Evolutionary conservation across 2,797 vertebrate genomes (phyloP).

Genomic region (Eupleurogrammus muticus): DNA sequence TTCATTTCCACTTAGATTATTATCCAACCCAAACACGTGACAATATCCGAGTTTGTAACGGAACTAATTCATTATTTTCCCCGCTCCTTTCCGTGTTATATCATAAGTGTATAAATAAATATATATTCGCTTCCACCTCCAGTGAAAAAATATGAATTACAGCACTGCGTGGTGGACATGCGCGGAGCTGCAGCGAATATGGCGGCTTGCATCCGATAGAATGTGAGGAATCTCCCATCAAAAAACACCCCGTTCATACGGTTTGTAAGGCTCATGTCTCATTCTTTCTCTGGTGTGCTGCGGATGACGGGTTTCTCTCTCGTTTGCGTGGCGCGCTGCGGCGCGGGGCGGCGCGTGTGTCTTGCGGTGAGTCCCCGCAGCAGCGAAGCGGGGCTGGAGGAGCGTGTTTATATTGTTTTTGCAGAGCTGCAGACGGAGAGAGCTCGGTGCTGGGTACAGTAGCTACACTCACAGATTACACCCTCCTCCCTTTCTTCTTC

Average conservation of each 20-base stretch:
- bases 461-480: constrained; percentile 36
- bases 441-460: constrained; percentile 43
- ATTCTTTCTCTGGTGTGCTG: constrained; percentile 10
- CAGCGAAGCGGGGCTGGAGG: constrained; percentile 1
- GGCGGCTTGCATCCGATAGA: constrained; percentile 81
- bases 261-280: constrained; percentile 67
- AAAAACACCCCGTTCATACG: constrained; percentile 63
- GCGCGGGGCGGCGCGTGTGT: not conserved
- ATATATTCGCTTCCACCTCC: constrained; percentile 15
- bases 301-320: constrained; percentile 11
- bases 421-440: constrained; percentile 27
- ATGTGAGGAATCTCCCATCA: constrained; percentile 75
- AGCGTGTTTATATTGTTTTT: constrained; percentile 54
- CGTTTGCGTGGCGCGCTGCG: constrained; percentile 19
- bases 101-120: too few species aligned
- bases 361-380: constrained; percentile 12
- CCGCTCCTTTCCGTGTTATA: not conserved
- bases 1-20: constrained; percentile 70
- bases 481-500: not conserved
- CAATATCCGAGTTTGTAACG: constrained; percentile 15
- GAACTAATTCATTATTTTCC: constrained; percentile 35
- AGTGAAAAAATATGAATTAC: constrained; percentile 67
- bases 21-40: constrained; percentile 29
- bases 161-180: constrained; percentile 81
- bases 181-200: constrained; percentile 84